These are phyloP conservation scores for Acheta domesticus DNA, from an alignment of 2,888 invertebrate species.

Conservation along the genomic window DNA sequence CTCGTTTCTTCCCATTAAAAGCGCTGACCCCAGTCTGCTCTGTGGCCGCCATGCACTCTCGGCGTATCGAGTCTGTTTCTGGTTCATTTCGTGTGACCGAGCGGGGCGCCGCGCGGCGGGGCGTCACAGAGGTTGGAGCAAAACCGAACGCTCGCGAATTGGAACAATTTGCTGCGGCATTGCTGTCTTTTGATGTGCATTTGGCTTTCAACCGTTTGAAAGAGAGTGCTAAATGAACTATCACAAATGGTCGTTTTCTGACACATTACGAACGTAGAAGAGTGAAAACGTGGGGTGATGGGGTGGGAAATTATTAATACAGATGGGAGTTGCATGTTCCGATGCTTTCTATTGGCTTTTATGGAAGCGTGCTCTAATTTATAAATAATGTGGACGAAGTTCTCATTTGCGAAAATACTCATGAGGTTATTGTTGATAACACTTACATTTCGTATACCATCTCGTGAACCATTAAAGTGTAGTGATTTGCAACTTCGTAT, in stretches of 20 bases:
- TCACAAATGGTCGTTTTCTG: neutral
- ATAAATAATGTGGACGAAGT: no score
- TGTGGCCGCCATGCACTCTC: no score
- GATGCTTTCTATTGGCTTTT: neutral
- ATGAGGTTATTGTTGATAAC: no score
- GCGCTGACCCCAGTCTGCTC: no score
- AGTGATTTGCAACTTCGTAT: no score
- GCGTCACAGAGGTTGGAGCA: neutral
- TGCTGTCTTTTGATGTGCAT: conserved; percentile 5
- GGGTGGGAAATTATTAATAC: neutral
- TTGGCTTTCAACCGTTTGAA: conserved; percentile 7
- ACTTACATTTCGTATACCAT: no score
- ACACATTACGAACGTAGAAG: neutral
- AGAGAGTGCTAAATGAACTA: neutral
- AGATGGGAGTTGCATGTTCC: neutral
- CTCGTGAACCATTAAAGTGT: no score
- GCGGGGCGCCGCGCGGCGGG: neutral
- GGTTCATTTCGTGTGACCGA: no score
- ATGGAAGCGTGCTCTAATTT: neutral
- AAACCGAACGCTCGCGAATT: neutral
- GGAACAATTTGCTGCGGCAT: conserved; percentile 1
- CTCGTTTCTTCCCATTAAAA: no score
- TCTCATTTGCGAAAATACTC: no score
- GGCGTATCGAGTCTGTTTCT: no score
- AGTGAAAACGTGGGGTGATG: neutral